Conservation (phyloP, 2,113 vertebrate species). For the Cephalophus harveyi region DNA sequence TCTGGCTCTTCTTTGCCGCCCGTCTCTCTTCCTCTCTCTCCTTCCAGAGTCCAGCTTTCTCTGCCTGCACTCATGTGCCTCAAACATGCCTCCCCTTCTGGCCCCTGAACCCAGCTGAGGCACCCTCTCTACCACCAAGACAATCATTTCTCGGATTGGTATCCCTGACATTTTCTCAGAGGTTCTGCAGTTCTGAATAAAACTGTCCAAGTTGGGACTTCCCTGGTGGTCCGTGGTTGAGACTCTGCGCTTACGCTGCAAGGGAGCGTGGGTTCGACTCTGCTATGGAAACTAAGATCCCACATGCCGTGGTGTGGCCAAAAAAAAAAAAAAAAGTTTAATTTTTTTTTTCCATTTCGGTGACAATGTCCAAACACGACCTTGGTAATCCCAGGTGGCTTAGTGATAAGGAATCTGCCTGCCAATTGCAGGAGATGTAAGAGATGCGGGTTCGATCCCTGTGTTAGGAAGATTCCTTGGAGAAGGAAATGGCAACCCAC, state of each 20-base stretch:
- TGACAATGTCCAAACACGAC: background rate
- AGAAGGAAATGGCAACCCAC: background rate
- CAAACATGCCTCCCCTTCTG: background rate
- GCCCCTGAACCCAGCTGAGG: background rate
- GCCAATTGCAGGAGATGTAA: background rate
- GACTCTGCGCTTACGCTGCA: background rate
- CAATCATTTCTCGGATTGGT: background rate
- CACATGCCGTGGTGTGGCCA: background rate
- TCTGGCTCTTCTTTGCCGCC: rapidly evolving
- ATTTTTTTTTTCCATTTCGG: background rate
- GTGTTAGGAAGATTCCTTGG: background rate
- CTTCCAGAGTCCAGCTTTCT: background rate
- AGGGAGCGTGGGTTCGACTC: background rate
- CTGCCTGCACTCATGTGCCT: background rate
- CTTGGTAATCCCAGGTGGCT: background rate
- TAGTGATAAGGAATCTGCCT: background rate
- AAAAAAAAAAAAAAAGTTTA: background rate
- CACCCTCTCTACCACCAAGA: background rate
- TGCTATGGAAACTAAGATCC: background rate
- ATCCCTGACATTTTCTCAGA: background rate
- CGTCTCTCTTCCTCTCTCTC: background rate
- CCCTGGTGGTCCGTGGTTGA: background rate
- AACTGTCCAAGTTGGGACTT: background rate
- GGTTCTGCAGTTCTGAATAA: background rate
- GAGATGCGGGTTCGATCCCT: background rate